Evolutionary conservation across 2,113 vertebrate species (phyloP).

Genomic region (Agapornis roseicollis): DNA sequence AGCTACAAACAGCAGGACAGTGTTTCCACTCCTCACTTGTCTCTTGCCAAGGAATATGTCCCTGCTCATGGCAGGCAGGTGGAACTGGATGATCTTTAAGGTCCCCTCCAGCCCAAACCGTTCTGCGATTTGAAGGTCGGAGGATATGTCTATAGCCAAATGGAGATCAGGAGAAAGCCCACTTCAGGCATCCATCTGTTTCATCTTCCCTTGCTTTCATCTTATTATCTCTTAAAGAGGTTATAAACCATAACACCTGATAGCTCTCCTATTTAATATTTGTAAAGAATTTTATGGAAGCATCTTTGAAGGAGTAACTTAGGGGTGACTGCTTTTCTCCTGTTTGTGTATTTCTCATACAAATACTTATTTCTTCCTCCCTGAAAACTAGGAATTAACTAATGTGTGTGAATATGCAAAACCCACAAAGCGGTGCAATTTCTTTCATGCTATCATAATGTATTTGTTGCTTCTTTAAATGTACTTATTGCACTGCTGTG

Average conservation of each 20-base stretch:
- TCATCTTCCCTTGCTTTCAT: neutral
- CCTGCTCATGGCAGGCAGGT: neutral
- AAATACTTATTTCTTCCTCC: neutral
- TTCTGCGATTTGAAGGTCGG: neutral
- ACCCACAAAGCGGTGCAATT: neutral
- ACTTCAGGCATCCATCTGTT: neutral
- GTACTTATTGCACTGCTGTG: neutral
- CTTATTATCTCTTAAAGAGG: neutral
- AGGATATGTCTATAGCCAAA: neutral
- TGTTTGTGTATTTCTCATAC: rapidly evolving
- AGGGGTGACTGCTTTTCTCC: neutral
- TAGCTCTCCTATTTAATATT: neutral
- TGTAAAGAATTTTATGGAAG: neutral
- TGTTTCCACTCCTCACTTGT: neutral
- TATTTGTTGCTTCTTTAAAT: neutral
- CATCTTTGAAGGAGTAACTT: neutral
- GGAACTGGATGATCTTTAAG: neutral
- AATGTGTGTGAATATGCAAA: neutral
- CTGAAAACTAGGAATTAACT: neutral
- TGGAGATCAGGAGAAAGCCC: neutral
- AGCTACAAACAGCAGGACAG: neutral
- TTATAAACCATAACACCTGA: neutral
- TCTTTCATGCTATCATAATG: rapidly evolving
- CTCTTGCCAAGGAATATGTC: neutral
- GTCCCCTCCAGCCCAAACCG: neutral